Base-by-base conservation (phyloP, 2,888 invertebrate genomes). In the Phalangium opilio region DNA sequence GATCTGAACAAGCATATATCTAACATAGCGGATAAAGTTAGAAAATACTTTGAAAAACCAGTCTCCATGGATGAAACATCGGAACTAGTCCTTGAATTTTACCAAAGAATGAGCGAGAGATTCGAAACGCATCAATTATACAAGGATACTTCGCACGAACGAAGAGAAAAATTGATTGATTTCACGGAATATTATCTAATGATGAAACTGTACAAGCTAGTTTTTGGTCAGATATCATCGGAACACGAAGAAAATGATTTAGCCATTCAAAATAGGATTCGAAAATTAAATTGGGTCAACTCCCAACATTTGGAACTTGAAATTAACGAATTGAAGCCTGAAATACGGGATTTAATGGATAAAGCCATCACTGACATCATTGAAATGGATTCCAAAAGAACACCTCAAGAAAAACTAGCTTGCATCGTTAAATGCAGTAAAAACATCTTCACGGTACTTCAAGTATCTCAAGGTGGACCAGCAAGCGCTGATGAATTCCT, bases 241-340 rank as follows among this genome's bases (percentile, higher is more conserved):
- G n/a, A n/a, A n/a, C n/a, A n/a, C n/a, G n/a, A n/a, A n/a, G n/a
- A n/a, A n/a, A n/a, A n/a, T n/a, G n/a, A n/a, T n/a, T n/a, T n/a
- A n/a, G n/a, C n/a, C n/a, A n/a, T n/a, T n/a, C n/a, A n/a, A n/a
- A n/a, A n/a, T n/a, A n/a, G n/a, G n/a, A n/a, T n/a, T n/a, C n/a
- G n/a, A n/a, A n/a, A n/a, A 63, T 71, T 99, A 47, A 85, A 87
- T 66, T 98, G 98, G 98, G 86, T 99, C 8, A 87, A 87, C 49
- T 83, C 89, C 44, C 79, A 83, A 53, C 90, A 93, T 67, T 74
- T 98, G 48, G 93, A 93, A 61, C 90, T 93, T 61, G 77, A 81
- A 58, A 81, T 98, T 54, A 85, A 90, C 62, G 83, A 91, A 63
- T 77, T 78, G 10, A 79, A 80, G 64, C 75, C 82, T 0, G 78